Evolutionary conservation across 2,888 invertebrate genomes (phyloP).

Genomic region (Hemaris fuciformis): DNA sequence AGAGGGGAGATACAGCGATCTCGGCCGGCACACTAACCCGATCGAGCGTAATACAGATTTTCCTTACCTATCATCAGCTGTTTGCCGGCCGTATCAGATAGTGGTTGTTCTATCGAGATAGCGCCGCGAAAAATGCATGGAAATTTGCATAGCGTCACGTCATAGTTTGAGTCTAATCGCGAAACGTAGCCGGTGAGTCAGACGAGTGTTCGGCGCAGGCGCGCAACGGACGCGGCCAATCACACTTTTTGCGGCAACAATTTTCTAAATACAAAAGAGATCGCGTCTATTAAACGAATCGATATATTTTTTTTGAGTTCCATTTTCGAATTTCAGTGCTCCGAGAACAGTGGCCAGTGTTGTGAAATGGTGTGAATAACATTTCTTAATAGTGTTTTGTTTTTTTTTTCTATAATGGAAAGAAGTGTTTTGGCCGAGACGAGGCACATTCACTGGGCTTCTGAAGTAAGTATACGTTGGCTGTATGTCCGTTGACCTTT

Average conservation of each 20-base stretch:
- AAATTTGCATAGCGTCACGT: conserved; percentile 61
- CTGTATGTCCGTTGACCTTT: conserved; percentile 36
- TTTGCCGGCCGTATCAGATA: conserved; percentile 44
- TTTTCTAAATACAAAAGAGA: conserved; percentile 60
- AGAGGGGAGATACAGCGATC: conserved; percentile 45
- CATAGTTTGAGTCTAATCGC: conserved; percentile 31
- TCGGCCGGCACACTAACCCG: conserved; percentile 70
- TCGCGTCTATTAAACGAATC: conserved; percentile 59
- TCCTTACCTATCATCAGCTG: conserved; percentile 56
- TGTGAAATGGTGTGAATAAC: conserved; percentile 71
- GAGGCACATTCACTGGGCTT: conserved; percentile 73
- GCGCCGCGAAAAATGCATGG: conserved; percentile 53
- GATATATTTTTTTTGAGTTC: conserved; percentile 44
- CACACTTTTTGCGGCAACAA: conserved; percentile 30
- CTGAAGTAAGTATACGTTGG: conserved; percentile 61
- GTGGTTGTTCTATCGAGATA: conserved; percentile 33
- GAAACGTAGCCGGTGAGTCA: conserved; percentile 54
- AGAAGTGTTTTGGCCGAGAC: conserved; percentile 71
- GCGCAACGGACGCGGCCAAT: conserved; percentile 46
- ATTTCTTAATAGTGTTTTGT: conserved; percentile 43
- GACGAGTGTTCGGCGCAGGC: conserved; percentile 48
- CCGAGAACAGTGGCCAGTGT: conserved; percentile 31
- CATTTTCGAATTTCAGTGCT: conserved; percentile 30
- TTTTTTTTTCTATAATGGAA: conserved; percentile 62
- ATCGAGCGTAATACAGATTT: conserved; percentile 64